Conservation (phyloP, 1,140 invertebrate genomes). For the Euwallacea similis region DNA sequence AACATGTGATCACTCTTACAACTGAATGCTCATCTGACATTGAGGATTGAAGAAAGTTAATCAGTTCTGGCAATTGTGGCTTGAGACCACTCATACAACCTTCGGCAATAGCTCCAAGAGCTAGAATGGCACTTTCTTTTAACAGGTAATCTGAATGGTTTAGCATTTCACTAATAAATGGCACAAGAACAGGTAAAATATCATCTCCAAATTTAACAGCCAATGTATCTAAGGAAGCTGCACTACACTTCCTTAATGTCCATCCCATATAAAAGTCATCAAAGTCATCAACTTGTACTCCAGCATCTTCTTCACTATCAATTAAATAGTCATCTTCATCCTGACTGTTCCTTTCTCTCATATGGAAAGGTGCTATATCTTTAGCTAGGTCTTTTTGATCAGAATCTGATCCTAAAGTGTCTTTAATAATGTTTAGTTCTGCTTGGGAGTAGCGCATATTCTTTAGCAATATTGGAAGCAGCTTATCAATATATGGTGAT, state of each 20-base stretch:
- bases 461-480: conserved; percentile 90
- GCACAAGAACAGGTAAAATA: conserved; percentile 87
- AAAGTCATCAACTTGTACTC: conserved; percentile 76
- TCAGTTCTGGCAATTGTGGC: conserved; percentile 90
- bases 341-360: conserved; percentile 48
- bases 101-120: conserved; percentile 93
- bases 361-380: conserved; percentile 47
- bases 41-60: conserved; percentile 92
- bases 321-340: conserved; percentile 54
- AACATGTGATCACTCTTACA: conserved; percentile 97
- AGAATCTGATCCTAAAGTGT: conserved; percentile 46
- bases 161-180: conserved; percentile 93
- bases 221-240: conserved; percentile 94
- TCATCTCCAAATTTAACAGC: conserved; percentile 97
- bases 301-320: conserved; percentile 64
- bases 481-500: conserved; percentile 75
- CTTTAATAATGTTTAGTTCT: conserved; percentile 92
- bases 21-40: conserved; percentile 93
- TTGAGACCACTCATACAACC: conserved; percentile 97
- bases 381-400: conserved; percentile 47
- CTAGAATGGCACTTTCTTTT: conserved; percentile 87
- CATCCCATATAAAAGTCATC: conserved; percentile 93
- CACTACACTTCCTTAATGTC: conserved; percentile 98
- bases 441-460: conserved; percentile 98
- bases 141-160: conserved; percentile 95